Evolutionary conservation across 30 jellyfish, hydroid and myxozoan species (phyloP).

Genomic region (Pelagia noctiluca): DNA sequence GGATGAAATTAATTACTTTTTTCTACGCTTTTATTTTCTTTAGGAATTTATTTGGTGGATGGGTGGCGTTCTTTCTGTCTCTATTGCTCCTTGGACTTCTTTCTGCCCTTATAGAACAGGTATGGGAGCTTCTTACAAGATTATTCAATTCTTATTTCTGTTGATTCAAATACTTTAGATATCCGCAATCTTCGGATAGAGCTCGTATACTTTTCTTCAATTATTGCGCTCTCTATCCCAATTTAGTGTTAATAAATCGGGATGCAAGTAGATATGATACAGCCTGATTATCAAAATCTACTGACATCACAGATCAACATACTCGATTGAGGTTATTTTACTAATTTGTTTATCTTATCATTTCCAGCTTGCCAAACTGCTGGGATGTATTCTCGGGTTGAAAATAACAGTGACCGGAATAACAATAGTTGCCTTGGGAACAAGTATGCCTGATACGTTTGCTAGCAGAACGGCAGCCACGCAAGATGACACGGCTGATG

Average conservation of each 20-base stretch:
- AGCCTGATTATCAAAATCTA: too few species aligned
- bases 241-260: too few species aligned
- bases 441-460: slow-evolving; percentile 98
- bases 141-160: background rate
- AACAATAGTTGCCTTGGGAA: slow-evolving; percentile 93
- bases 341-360: background rate
- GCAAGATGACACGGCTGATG: slow-evolving; percentile 97
- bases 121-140: too few species aligned
- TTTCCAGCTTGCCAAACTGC: slow-evolving; percentile 85
- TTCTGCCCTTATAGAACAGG: slow-evolving; percentile 94
- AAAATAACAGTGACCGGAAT: slow-evolving; percentile 87
- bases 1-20: too few species aligned
- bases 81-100: slow-evolving; percentile 79
- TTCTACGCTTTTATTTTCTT: too few species aligned
- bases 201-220: too few species aligned
- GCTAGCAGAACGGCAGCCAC: slow-evolving; percentile 89
- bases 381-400: slow-evolving; percentile 86
- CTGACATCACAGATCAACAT: too few species aligned
- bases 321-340: too few species aligned
- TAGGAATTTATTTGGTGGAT: slow-evolving; percentile 87
- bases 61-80: slow-evolving; percentile 86
- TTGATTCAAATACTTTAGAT: background rate
- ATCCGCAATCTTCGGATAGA: too few species aligned
- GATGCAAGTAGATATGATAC: too few species aligned
- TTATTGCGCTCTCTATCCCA: too few species aligned